Evolutionary conservation across 1,140 invertebrate species (phyloP).

Genomic region (Drosophila kurseongensis): DNA sequence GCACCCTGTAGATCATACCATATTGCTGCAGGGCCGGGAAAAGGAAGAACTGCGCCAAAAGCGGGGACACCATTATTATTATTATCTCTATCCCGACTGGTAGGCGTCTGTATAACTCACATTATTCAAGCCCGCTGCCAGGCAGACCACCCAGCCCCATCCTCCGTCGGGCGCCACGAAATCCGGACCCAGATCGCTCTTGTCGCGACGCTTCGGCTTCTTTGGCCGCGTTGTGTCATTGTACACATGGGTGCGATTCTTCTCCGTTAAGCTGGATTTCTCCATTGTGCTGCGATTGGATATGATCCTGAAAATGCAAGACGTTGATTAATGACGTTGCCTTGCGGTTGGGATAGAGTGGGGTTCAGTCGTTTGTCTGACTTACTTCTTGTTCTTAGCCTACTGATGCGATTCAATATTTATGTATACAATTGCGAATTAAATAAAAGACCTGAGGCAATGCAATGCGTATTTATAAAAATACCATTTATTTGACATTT

Average conservation of each 20-base stretch:
- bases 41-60: conserved; percentile 86
- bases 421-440: no score
- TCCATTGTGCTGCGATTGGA: conserved; percentile 41
- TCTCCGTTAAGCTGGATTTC: conserved; percentile 67
- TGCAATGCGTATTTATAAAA: no score
- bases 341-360: background rate
- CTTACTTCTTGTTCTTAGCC: background rate
- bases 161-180: conserved; percentile 83
- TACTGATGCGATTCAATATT: background rate
- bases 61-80: background rate
- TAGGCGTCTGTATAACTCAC: conserved; percentile 41
- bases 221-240: conserved; percentile 75
- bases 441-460: no score
- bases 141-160: conserved; percentile 81
- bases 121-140: conserved; percentile 77
- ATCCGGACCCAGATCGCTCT: conserved; percentile 77
- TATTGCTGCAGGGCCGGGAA: conserved; percentile 88
- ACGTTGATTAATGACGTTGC: conserved; percentile 4
- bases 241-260: conserved; percentile 68
- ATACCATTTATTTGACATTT: no score
- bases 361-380: no score
- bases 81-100: background rate
- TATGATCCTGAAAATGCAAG: background rate
- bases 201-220: conserved; percentile 75
- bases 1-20: conserved; percentile 87